Evolutionary conservation across 1,140 invertebrate species (phyloP), one percentile per base, ranked within the genome.

Genomic region (Cotesia typhae): DNA sequence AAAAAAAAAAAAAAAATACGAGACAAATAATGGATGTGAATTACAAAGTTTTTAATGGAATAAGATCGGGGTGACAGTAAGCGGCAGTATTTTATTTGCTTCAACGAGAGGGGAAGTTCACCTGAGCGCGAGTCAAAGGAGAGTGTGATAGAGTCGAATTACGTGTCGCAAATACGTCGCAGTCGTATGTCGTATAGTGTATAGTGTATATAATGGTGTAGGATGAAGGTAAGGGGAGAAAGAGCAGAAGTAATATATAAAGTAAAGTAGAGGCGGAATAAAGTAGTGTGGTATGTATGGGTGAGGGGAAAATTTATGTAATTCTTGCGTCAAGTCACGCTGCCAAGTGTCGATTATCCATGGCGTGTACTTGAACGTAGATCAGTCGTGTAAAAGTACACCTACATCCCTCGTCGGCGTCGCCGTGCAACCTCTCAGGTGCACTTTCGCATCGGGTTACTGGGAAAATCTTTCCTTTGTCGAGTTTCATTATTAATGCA

Each of bases 401-500:
- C 14, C 28, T 36, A 55, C 66, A 20, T 35, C 53, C 52, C 20
- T 53, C 20, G 41, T 7, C 41, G 41, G 41, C 41, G 41, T 47
- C 67, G 38, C 10, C 41, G 41, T 67, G 41, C 63, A 71, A 41
- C 51, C 52, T 38, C 52, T 71, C 63, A 71, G 70, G 70, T 71
- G 70, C 63, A 66, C 61, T 71, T 71, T 71, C 35, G 70, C 61
- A 71, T 71, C 63, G 61, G 9, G 52, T 71, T 71, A 71, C 70
- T 71, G 36, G 52, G 36, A 71, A 71, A 71, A 59, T 64, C 60
- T 64, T 71, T 59, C 47, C 28, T 67, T 20, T 67, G 52, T 59
- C 36, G 17, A 36, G 37, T 68, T 59, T 14, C 41, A 51, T 41
- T 66, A 47, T 51, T 51, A 20, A 47, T 47, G 41, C 41, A 47